These are phyloP conservation scores for Nasonia longicornis DNA, from an alignment of 1,140 invertebrate genomes.

Conservation along the genomic window DNA sequence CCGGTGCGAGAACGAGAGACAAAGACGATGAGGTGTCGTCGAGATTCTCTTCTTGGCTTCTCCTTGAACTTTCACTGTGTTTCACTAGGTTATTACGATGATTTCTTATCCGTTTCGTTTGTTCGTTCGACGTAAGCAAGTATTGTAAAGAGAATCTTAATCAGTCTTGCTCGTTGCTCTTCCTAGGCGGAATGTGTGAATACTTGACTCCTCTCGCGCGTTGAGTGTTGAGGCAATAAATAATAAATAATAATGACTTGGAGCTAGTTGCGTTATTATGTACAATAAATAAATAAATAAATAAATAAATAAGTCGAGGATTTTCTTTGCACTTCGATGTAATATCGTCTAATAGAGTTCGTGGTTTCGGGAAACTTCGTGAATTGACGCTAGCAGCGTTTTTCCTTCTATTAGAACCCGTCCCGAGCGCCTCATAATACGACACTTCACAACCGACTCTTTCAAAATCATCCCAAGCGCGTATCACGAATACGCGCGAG, in stretches of 20 bases:
- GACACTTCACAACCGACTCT: conserved; percentile 25
- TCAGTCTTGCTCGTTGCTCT: conserved; percentile 16
- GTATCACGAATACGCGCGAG: conserved; percentile 6
- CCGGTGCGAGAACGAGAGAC: not conserved
- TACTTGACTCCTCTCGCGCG: not conserved
- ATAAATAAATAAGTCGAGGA: too few relatives aligned
- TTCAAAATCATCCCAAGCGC: conserved; percentile 32
- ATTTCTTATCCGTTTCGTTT: not conserved
- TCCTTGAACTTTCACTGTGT: not conserved
- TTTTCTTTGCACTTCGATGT: not conserved
- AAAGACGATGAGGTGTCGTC: not conserved
- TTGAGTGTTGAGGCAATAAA: not conserved
- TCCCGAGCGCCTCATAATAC: conserved; percentile 28
- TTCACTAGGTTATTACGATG: not conserved
- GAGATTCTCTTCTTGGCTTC: not conserved
- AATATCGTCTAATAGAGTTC: not conserved
- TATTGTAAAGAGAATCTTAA: not conserved
- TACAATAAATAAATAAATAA: not conserved
- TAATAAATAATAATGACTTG: not conserved
- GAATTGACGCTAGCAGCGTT: not conserved
- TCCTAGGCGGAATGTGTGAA: not conserved
- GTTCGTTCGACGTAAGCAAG: not conserved
- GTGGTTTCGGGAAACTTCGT: not conserved
- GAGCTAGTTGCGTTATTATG: not conserved
- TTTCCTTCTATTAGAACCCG: not conserved